Percentiles rank a stretch among this genome's conserved stretches.
Evolutionary conservation across 2,888 invertebrate species (phyloP).

Genomic region (Bhutanitis thaidina): DNA sequence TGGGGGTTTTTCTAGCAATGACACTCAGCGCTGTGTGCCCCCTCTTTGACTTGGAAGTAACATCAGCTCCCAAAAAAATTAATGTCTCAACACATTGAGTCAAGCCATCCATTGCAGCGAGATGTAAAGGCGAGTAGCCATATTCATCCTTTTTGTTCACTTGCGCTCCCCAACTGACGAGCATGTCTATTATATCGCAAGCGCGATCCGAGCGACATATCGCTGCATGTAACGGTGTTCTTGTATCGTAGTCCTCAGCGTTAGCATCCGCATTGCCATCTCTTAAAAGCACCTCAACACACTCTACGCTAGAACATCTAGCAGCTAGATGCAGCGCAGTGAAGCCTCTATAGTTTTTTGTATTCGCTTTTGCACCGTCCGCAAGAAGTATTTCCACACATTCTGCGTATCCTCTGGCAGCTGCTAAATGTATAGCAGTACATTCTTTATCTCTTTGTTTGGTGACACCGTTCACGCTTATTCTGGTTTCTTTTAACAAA

Average conservation of each 20-base stretch:
- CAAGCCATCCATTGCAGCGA: slow-evolving; percentile 91
- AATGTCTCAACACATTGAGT: slow-evolving; percentile 91
- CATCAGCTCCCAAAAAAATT: slow-evolving; percentile 90
- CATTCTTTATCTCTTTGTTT: slow-evolving; percentile 86
- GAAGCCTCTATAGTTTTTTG: slow-evolving; percentile 88
- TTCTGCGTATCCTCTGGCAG: slow-evolving; percentile 91
- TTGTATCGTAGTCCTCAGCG: slow-evolving; percentile 87
- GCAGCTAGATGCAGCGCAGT: slow-evolving; percentile 93
- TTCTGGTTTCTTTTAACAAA: slow-evolving; percentile 86
- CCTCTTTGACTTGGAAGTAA: slow-evolving; percentile 91
- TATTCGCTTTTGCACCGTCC: slow-evolving; percentile 87
- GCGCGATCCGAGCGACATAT: slow-evolving; percentile 88
- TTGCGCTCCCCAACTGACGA: slow-evolving; percentile 89
- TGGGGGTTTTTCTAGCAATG: slow-evolving; percentile 91
- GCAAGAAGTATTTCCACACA: slow-evolving; percentile 88
- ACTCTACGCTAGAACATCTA: slow-evolving; percentile 88
- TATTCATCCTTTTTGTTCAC: slow-evolving; percentile 91
- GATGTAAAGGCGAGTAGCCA: slow-evolving; percentile 90
- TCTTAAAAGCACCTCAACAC: slow-evolving; percentile 86
- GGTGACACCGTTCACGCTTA: slow-evolving; percentile 85
- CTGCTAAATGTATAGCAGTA: slow-evolving; percentile 91
- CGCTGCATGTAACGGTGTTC: slow-evolving; percentile 90
- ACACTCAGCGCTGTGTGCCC: slow-evolving; percentile 92
- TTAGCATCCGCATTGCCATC: slow-evolving; percentile 89
- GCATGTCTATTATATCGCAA: slow-evolving; percentile 87